Evolutionary conservation across 2,888 invertebrate genomes (phyloP).

Genomic region (Spisula solida): DNA sequence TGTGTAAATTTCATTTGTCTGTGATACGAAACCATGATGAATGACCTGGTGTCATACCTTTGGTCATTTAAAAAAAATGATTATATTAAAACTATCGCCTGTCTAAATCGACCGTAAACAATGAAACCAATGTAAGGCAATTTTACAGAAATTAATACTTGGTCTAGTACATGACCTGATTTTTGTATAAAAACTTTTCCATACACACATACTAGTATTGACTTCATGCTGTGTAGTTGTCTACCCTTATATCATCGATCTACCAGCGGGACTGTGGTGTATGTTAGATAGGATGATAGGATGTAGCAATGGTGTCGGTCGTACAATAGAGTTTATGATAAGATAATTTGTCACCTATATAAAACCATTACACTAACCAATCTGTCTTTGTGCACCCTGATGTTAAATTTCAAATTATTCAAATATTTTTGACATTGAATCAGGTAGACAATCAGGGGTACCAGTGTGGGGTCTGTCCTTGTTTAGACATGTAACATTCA

Average conservation of each 20-base stretch:
- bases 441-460: background rate
- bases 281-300: background rate
- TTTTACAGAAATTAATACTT: no score
- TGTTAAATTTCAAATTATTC: background rate
- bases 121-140: no score
- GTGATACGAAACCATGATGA: no score
- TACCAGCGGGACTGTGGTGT: background rate
- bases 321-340: background rate
- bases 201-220: background rate
- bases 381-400: background rate
- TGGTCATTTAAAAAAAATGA: no score
- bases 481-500: background rate
- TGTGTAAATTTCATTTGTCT: no score
- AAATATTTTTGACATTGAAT: background rate
- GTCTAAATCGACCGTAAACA: no score
- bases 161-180: no score
- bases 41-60: no score
- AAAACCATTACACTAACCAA: background rate
- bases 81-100: no score
- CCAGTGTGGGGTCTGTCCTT: background rate
- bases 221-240: background rate
- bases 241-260: background rate
- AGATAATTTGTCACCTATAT: conserved; percentile 12
- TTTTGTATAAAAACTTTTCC: no score
- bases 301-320: background rate